Evolutionary conservation across 2,113 vertebrate species (phyloP).

Genomic region (Hippocampus guttulatus): DNA sequence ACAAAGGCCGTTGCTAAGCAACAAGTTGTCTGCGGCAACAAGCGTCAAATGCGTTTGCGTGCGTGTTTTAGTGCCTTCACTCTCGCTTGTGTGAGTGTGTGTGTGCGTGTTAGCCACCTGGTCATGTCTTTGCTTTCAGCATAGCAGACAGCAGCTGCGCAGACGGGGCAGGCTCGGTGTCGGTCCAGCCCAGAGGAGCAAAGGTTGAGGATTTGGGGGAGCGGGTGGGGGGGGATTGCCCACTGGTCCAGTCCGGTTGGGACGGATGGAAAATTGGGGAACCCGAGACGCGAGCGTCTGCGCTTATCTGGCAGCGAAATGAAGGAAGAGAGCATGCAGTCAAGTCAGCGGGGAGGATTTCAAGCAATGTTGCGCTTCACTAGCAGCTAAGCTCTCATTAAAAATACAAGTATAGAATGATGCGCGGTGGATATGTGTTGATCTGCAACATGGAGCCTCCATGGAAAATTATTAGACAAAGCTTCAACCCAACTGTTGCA

Average conservation of each 20-base stretch:
- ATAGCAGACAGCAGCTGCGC: slow-evolving; percentile 23
- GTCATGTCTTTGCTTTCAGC: slow-evolving; percentile 26
- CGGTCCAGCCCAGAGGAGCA: slow-evolving; percentile 12
- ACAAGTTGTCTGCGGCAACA: slow-evolving; percentile 19
- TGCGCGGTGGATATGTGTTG: not conserved
- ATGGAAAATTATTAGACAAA: not conserved
- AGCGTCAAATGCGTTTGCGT: slow-evolving; percentile 13
- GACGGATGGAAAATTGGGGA: slow-evolving; percentile 41
- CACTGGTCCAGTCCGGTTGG: slow-evolving; percentile 21
- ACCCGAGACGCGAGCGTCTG: slow-evolving; percentile 39
- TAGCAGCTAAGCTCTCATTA: slow-evolving; percentile 9
- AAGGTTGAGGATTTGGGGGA: not conserved
- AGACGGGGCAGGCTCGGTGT: slow-evolving; percentile 22
- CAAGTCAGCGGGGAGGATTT: not conserved
- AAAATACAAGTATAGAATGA: slow-evolving; percentile 1
- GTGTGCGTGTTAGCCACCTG: slow-evolving; percentile 28
- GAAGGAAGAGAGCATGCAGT: slow-evolving; percentile 8
- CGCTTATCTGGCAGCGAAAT: slow-evolving; percentile 22
- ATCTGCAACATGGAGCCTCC: not conserved
- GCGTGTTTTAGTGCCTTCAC: slow-evolving; percentile 1
- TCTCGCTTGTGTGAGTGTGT: slow-evolving; percentile 4
- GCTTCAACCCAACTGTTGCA: not conserved
- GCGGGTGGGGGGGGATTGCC: slow-evolving; percentile 8
- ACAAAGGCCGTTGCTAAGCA: slow-evolving; percentile 26
- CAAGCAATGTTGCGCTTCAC: slow-evolving; percentile 15